Base-by-base conservation (phyloP, 2,888 invertebrate genomes). In the Lutraria lutraria region DNA sequence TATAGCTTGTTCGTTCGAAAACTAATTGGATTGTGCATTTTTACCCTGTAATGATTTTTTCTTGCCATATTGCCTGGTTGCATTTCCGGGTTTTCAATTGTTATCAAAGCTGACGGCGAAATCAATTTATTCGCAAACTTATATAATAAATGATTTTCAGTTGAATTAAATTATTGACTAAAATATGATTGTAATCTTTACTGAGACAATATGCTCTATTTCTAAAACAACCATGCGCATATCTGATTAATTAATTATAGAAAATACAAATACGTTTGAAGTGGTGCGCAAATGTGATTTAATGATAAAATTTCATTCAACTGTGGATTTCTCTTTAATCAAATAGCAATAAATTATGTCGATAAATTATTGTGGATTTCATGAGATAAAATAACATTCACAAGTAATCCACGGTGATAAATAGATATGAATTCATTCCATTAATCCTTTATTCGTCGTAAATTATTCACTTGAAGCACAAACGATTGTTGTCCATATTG, bases 111-210 rank as follows among this genome's bases (percentile, higher is more conserved):
- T 16, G 16, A 8, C 34, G 34, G 76, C 76, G 31, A 76, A 76
- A 34, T 76, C 31, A 76, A 34, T 76, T 76, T 76, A 21, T 76
- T 76, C 31, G 25, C 76, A 76, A 76, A 2, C 76, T 34, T 34
- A 31, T 34, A 19, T 76, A 34, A 76, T 76, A 31, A 76, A 76
- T 76, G 76, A 3, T 76, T 76, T 31, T 34, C 31, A 76, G 76
- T 34, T 19, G 13, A 76, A 25, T n/a, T n/a, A 68, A 68, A 25
- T 25, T 68, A 68, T 68, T 68, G 63, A n/a, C n/a, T 68, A 68
- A 68, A 68, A 68, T 76, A 34, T 76, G 76, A 76, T 76, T 13
- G 34, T 31, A 31, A 76, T 76, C 76, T 34, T 31, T 34, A n/a
- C 2, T n/a, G 16, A 76, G 31, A 76, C 76, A 76, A 76, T 15